A percentile compares a stretch with the other conserved stretches of the same genome.
These are phyloP conservation scores for Diadumene lineata DNA, from an alignment of 92 coral and sea anemone species.

Conservation along the genomic window DNA sequence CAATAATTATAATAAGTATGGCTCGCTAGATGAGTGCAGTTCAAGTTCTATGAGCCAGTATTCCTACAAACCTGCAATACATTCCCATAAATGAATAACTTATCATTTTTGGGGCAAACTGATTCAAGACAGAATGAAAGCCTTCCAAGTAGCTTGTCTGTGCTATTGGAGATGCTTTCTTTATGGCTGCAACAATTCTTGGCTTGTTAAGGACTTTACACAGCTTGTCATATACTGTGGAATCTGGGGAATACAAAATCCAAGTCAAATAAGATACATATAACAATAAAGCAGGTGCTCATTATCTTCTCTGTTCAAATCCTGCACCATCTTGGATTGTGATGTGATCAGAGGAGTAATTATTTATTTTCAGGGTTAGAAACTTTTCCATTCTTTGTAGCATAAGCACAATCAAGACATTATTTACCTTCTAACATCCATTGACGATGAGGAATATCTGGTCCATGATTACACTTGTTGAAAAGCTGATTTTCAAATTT, in stretches of 20 bases:
- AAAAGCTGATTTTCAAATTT: slow-evolving; percentile 50
- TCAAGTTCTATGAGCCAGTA: no score
- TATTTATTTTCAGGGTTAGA: no score
- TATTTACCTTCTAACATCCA: slow-evolving; percentile 61
- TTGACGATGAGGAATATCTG: slow-evolving; percentile 36
- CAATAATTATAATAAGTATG: no score
- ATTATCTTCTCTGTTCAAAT: neutral
- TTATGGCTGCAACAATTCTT: slow-evolving; percentile 41
- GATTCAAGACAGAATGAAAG: slow-evolving; percentile 62
- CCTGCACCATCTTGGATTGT: no score
- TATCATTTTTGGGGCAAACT: slow-evolving; percentile 79
- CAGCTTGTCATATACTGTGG: slow-evolving; percentile 72
- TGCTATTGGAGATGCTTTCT: slow-evolving; percentile 64
- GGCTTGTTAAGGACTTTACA: slow-evolving; percentile 40
- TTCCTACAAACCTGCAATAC: slow-evolving; percentile 59
- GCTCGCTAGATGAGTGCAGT: no score
- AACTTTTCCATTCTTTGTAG: no score
- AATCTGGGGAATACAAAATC: slow-evolving; percentile 56
- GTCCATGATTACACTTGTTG: slow-evolving; percentile 59
- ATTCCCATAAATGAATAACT: slow-evolving; percentile 60
- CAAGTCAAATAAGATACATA: neutral
- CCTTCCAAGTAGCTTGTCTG: slow-evolving; percentile 73
- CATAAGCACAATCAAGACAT: no score
- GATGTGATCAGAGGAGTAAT: no score
- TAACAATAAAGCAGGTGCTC: neutral